Evolutionary conservation across 2,113 vertebrate genomes (phyloP).

Genomic region (Ctenomys sociabilis): DNA sequence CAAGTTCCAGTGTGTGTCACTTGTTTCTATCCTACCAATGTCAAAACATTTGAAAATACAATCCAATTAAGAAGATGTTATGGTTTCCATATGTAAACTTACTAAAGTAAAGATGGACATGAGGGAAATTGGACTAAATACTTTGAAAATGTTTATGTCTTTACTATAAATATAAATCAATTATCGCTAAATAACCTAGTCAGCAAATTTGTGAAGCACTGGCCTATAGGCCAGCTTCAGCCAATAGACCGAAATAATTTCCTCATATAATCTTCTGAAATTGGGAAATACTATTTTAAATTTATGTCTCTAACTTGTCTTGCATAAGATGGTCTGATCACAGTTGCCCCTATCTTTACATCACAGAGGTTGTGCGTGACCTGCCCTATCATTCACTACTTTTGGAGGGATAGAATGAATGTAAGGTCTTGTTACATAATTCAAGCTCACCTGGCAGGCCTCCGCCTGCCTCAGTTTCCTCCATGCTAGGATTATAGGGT

Average conservation of each 20-base stretch:
- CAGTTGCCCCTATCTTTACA: neutral
- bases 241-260: neutral
- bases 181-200: neutral
- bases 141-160: slow-evolving; percentile 43
- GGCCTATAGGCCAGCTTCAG: neutral
- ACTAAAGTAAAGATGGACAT: slow-evolving; percentile 9
- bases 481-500: neutral
- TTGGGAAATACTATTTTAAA: neutral
- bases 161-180: slow-evolving; percentile 41
- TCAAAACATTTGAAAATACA: slow-evolving; percentile 51
- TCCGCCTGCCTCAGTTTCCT: neutral
- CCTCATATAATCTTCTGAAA: slow-evolving; percentile 15
- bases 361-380: neutral
- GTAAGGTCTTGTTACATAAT: neutral
- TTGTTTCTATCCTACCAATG: neutral
- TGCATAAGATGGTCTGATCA: neutral
- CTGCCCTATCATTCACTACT: neutral
- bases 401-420: neutral
- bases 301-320: neutral
- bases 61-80: neutral
- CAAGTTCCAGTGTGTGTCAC: neutral
- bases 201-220: neutral
- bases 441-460: neutral
- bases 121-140: slow-evolving; percentile 47
- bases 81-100: slow-evolving; percentile 37